A percentile compares a stretch with the other conserved stretches of the same genome.
Conservation (phyloP, 2,888 invertebrate genomes). For the Hoplodrina ambigua region DNA sequence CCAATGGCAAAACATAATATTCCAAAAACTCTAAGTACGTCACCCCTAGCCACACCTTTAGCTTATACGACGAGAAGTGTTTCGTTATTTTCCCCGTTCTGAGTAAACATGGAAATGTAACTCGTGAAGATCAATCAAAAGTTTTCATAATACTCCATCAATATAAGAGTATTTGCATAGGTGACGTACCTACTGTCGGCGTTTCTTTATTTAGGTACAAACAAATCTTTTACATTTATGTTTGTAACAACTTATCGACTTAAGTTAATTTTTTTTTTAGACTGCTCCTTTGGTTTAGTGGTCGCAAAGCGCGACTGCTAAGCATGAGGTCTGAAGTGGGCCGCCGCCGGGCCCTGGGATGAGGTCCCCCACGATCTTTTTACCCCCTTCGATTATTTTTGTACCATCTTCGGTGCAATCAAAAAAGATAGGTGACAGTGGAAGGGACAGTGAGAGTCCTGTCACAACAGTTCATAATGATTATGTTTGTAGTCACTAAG, state of each 20-base stretch:
- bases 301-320: too few species aligned
- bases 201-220: constrained; percentile 18
- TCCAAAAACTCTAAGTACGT: not conserved
- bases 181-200: constrained; percentile 39
- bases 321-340: too few species aligned
- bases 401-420: too few species aligned
- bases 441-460: too few species aligned
- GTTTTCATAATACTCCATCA: constrained; percentile 64
- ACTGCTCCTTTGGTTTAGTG: too few species aligned
- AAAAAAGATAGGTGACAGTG: too few species aligned
- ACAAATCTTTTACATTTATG: constrained; percentile 31
- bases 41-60: constrained; percentile 46
- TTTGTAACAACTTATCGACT: constrained; percentile 12
- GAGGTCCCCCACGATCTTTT: too few species aligned
- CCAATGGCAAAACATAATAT: not conserved
- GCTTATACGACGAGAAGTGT: constrained; percentile 50
- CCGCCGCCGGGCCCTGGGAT: too few species aligned
- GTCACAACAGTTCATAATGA: too few species aligned
- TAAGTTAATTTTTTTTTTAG: too few species aligned
- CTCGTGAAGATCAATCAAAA: constrained; percentile 62
- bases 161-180: constrained; percentile 63
- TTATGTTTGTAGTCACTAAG: too few species aligned
- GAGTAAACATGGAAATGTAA: constrained; percentile 59
- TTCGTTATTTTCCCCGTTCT: constrained; percentile 56
- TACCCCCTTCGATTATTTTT: too few species aligned